Percentiles rank a stretch among this genome's conserved stretches.
phyloP scores from a whole-genome alignment of 2,888 invertebrate genomes.

The Nesidiocoris tenuis region DNA sequence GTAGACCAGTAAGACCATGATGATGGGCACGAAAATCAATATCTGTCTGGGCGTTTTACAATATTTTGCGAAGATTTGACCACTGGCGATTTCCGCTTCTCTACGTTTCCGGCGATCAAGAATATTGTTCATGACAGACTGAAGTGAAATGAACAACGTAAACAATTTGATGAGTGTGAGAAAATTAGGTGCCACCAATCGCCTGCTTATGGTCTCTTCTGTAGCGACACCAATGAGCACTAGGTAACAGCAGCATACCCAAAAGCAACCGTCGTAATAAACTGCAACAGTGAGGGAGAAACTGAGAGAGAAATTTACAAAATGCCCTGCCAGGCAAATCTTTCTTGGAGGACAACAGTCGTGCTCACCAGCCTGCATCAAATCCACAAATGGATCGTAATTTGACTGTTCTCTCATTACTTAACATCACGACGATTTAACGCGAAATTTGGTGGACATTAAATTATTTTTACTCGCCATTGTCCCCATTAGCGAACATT shows the following conservation, averaged over 20 bases:
- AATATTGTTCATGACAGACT: neutral
- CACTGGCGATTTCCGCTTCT: neutral
- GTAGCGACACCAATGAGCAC: neutral
- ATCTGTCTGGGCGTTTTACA: neutral
- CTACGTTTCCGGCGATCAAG: neutral
- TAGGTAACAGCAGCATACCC: neutral
- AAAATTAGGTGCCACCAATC: neutral
- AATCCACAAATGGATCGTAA: too few relatives aligned
- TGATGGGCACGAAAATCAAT: neutral
- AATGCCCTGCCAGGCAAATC: too few relatives aligned
- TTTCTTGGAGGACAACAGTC: too few relatives aligned
- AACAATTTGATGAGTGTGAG: neutral
- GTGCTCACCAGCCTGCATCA: too few relatives aligned
- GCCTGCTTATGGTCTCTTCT: neutral
- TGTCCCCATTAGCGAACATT: too few relatives aligned
- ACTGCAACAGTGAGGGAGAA: too few relatives aligned
- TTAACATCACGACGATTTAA: too few relatives aligned
- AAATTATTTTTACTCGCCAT: too few relatives aligned
- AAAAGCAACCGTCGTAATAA: neutral
- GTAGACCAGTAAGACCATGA: neutral
- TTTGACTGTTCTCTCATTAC: too few relatives aligned
- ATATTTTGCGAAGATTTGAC: neutral
- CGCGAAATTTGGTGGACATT: too few relatives aligned
- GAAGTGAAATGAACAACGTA: neutral
- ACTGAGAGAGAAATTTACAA: too few relatives aligned